Evolutionary conservation across 2,113 vertebrate genomes (phyloP).

Genomic region (Aptenodytes forsteri): DNA sequence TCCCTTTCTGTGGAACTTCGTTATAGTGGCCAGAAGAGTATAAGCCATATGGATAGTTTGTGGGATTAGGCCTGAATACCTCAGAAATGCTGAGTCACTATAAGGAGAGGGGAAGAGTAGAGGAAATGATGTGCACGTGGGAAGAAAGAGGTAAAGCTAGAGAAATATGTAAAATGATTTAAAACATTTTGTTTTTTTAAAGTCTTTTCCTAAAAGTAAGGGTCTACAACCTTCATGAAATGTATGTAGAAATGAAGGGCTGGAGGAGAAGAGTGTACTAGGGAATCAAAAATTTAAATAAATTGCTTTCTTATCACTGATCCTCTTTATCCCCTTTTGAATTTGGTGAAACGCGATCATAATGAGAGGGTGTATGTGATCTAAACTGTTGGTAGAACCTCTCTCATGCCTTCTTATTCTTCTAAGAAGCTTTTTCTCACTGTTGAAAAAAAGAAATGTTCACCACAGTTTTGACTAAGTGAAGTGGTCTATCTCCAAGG

Average conservation of each 20-base stretch:
- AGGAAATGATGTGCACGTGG: background rate
- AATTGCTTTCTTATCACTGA: background rate
- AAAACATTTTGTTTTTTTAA: background rate
- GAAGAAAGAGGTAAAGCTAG: background rate
- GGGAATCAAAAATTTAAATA: background rate
- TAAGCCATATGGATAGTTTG: background rate
- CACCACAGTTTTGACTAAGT: background rate
- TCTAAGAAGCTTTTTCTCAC: background rate
- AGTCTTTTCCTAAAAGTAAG: background rate
- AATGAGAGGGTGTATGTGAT: background rate
- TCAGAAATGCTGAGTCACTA: slow-evolving; percentile 50
- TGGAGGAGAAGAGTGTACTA: background rate
- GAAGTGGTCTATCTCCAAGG: background rate
- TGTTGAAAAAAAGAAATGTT: background rate
- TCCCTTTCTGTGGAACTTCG: background rate
- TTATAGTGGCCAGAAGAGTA: background rate
- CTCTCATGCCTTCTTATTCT: background rate
- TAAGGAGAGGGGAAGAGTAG: background rate
- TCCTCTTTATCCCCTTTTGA: background rate
- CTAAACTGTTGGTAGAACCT: background rate
- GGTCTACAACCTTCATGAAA: background rate
- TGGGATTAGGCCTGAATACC: background rate
- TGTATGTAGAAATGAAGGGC: background rate
- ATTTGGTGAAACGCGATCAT: background rate
- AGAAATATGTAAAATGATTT: background rate